phyloP scores from a whole-genome alignment of 2,797 vertebrate species.

The Eulemur rubriventer region DNA sequence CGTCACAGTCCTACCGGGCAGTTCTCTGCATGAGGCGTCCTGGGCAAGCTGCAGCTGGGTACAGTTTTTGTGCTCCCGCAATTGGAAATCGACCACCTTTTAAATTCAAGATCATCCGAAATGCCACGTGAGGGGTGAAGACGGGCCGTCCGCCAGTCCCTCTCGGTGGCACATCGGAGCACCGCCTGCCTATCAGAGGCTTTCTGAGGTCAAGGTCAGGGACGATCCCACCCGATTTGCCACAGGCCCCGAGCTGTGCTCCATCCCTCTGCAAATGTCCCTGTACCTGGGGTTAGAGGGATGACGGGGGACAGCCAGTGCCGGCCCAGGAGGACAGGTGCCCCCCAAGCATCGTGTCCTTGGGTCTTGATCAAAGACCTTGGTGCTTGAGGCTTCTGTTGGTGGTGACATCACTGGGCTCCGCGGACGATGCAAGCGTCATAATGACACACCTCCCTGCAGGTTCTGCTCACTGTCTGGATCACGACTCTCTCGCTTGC shows the following conservation, averaged over 20 bases:
- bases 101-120: too few relatives aligned
- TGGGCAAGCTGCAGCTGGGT: accelerated
- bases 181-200: accelerated
- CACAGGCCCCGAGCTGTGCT: accelerated
- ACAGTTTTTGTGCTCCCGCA: background rate
- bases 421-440: background rate
- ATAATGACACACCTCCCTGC: accelerated
- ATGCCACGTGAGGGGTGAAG: accelerated
- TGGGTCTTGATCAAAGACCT: too few relatives aligned
- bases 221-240: background rate
- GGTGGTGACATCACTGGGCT: background rate
- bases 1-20: accelerated
- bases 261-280: accelerated
- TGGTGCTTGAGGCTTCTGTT: accelerated
- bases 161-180: accelerated
- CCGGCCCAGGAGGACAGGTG: accelerated
- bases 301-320: accelerated
- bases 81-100: background rate
- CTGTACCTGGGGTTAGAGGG: background rate
- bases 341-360: accelerated
- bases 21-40: accelerated
- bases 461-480: accelerated
- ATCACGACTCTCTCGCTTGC: too few relatives aligned
- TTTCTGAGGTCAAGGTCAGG: background rate
- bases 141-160: background rate